These are phyloP conservation scores for Rhopalosiphum padi DNA, from an alignment of 1,140 invertebrate species.

Conservation along the genomic window DNA sequence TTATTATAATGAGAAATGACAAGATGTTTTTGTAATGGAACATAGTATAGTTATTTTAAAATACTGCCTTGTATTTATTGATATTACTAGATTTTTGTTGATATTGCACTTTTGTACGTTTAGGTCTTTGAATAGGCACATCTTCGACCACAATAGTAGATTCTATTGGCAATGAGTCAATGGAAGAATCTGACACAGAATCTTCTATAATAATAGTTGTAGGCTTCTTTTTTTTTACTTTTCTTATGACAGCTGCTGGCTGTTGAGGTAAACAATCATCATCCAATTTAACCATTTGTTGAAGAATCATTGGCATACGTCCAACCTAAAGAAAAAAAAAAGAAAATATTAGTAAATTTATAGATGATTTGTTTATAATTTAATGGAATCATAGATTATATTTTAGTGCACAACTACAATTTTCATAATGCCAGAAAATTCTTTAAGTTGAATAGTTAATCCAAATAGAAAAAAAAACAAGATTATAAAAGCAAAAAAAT, in stretches of 20 bases:
- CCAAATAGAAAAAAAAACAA: too few species aligned
- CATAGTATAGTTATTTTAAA: neutral
- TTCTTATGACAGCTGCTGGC: neutral
- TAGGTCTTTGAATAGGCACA: neutral
- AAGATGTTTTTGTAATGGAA: neutral
- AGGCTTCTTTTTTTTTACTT: neutral
- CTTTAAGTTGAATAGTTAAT: too few species aligned
- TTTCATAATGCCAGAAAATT: too few species aligned
- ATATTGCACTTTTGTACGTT: conserved; percentile 15
- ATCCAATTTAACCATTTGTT: neutral
- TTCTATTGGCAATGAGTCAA: neutral
- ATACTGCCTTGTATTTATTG: neutral
- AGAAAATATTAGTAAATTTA: neutral
- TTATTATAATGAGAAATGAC: neutral
- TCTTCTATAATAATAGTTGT: neutral
- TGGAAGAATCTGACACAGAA: neutral
- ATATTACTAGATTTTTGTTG: neutral
- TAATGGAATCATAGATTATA: neutral
- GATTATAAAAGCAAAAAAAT: too few species aligned
- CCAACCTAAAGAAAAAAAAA: neutral
- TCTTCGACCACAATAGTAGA: neutral
- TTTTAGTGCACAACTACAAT: neutral
- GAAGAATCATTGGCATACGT: neutral
- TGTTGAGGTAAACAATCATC: neutral
- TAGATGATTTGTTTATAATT: too few species aligned